Evolutionary conservation across 2,797 vertebrate species (phyloP), one percentile per base, ranked within the genome.

Genomic region (Rhinatrema bivittatum): DNA sequence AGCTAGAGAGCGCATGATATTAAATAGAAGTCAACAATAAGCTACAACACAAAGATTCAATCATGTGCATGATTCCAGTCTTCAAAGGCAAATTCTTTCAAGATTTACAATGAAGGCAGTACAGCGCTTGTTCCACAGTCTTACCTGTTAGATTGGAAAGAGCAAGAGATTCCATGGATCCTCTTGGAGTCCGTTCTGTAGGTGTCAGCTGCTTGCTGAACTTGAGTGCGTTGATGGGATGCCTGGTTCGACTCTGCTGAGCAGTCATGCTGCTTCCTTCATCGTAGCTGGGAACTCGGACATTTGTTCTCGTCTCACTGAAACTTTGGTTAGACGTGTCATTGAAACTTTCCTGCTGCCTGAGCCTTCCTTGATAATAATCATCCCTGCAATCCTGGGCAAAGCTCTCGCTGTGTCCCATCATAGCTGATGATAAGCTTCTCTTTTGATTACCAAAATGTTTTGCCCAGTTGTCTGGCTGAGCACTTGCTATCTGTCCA

Each of bases 141-240:
- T 4, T 79, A 98, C 93, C 94, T 86, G 91, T 93, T 8, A 89
- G 72, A 4, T 92, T 96, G 18, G 94, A 93, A 46, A 97, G 72
- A 0, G 92, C 87, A 22, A 99, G 75, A 1, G 95, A 98, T 60
- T 98, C 96, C 82, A 95, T 93, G 47, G 96, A 99, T 28, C 92
- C 95, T 1, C 85, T 78, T 1, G 96, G 94, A 2, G 94, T 97
- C 65, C 91, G 94, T 70, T 94, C 88, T 0, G 93, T 85, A 8
- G 91, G 91, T 0, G 89, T 94, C 68, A 97, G 81, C 46, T 91
- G 90, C 63, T 96, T 93, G 0, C 82, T 65, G 56, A 98, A 95
- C 49, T 84, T 90, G 79, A 99, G 87, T 65, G 91, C 87, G 15
- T 80, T 94, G 74, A 98, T 92, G 20, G 93, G 94, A 68, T 92